Evolutionary conservation across 2,888 invertebrate genomes (phyloP), one percentile per base, ranked within the genome.

Genomic region (Epinotia ramella): DNA sequence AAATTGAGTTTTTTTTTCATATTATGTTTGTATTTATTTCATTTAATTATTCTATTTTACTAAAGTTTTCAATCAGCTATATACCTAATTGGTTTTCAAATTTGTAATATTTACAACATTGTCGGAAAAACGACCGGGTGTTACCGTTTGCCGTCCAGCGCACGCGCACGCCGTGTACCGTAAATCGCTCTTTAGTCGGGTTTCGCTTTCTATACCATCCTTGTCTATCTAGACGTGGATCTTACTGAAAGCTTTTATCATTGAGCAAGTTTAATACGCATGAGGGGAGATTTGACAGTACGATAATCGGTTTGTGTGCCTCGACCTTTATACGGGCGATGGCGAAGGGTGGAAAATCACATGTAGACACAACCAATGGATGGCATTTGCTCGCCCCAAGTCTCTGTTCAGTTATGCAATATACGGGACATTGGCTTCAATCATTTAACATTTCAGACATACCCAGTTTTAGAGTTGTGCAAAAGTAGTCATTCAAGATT

Each of bases 251-350:
- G n/a, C 56, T 60, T 56, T 65, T 53, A 56, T 49, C 64, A 49
- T 9, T 68, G 56, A 56, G 57, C 18, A 33, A 60, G 46, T 33
- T 6, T 44, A 44, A 20, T 33, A 12, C 62, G 13, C 12, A 12
- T 33, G 13, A 57, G 57, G 64, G 64, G 70, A 71, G 70, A 75
- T 75, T 65, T 13, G 49, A 13, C 18, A 24, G 11, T 33, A 49
- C 12, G 74, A 75, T 75, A 75, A 75, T 66, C 65, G 53, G 60
- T 70, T 33, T 53, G 65, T 70, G 18, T 60, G 44, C 40, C 60
- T 7, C 65, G 70, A 56, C 65, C 70, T 75, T 70, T 75, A 75
- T 66, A 75, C 65, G 70, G 70, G 75, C 40, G 46, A 63, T 56
- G 68, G 44, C 20, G 59, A 33, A 68, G 73, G 70, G 74, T 60